A percentile compares a stretch with the other conserved stretches of the same genome.
Conservation (phyloP, 2,113 vertebrate species). For the Python bivittatus region DNA sequence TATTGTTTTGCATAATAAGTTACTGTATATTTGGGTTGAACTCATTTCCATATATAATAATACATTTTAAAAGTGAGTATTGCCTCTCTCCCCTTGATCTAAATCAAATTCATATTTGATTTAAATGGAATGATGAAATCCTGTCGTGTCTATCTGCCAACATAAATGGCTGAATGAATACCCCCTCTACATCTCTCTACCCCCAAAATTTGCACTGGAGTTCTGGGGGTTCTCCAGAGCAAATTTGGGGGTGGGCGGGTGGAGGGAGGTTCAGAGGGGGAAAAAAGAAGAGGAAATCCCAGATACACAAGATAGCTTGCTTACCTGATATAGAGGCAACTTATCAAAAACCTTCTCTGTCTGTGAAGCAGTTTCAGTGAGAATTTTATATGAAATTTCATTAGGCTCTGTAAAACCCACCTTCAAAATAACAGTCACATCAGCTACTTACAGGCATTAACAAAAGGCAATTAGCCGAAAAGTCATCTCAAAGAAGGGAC, state of each 20-base stretch:
- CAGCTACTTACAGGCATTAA: background rate
- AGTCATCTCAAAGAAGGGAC: background rate
- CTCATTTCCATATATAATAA: background rate
- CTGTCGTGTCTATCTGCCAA: background rate
- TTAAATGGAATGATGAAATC: background rate
- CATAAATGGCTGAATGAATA: background rate
- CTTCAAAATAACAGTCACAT: background rate
- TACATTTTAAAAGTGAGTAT: background rate
- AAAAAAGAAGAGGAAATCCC: background rate
- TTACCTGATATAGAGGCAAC: background rate
- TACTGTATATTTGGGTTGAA: background rate
- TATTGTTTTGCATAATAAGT: conserved; percentile 14
- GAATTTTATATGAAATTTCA: conserved; percentile 1
- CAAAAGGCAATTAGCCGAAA: conserved; percentile 5
- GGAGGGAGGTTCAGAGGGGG: no score
- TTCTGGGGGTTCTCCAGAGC: background rate
- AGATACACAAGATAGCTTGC: background rate
- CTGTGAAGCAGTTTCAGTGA: background rate
- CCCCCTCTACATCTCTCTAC: background rate
- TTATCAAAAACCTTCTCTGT: background rate
- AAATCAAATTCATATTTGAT: background rate
- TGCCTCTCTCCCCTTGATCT: background rate
- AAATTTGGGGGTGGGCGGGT: background rate
- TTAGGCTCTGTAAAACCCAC: background rate
- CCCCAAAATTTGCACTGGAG: background rate